A percentile compares a stretch with the other conserved stretches of the same genome.
Conservation (phyloP, 2,113 vertebrate genomes). For the Mesoclemmys tuberculata region DNA sequence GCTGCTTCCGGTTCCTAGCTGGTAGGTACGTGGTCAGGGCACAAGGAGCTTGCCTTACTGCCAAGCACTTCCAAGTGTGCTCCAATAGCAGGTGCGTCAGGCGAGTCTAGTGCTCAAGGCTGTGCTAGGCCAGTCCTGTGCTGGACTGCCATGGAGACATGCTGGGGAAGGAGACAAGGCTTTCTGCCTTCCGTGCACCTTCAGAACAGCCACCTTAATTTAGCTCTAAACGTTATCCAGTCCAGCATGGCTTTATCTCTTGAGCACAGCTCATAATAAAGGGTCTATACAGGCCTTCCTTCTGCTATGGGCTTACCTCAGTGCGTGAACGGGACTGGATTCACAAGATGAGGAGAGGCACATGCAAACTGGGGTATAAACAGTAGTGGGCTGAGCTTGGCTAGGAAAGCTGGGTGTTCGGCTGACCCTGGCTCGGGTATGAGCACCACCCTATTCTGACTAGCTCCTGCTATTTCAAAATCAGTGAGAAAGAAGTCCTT, state of each 20-base stretch:
- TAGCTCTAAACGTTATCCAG: constrained; percentile 55
- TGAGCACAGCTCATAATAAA: constrained; percentile 38
- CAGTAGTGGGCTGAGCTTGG: neutral
- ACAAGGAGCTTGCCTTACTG: neutral
- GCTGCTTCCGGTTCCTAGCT: neutral
- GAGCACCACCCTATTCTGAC: constrained; percentile 8
- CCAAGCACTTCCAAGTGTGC: neutral
- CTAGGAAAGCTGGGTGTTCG: constrained; percentile 45
- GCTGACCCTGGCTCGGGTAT: neutral
- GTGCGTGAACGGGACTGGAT: constrained; percentile 55
- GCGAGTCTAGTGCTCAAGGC: neutral
- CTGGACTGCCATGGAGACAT: neutral
- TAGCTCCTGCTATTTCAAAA: constrained; percentile 37
- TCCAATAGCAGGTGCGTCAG: neutral
- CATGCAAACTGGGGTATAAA: constrained; percentile 6
- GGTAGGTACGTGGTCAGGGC: neutral
- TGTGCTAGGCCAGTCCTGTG: neutral
- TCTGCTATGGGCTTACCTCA: constrained; percentile 62
- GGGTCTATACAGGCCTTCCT: constrained; percentile 2
- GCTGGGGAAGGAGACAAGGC: neutral
- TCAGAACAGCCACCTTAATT: constrained; percentile 39
- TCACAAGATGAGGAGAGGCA: constrained; percentile 55
- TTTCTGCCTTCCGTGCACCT: constrained; percentile 2
- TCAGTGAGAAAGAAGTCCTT: neutral
- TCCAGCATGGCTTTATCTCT: constrained; percentile 64